A percentile compares a stretch with the other conserved stretches of the same genome.
These are phyloP conservation scores for Phengaris alcon DNA, from an alignment of 2,888 invertebrate species.

Conservation along the genomic window DNA sequence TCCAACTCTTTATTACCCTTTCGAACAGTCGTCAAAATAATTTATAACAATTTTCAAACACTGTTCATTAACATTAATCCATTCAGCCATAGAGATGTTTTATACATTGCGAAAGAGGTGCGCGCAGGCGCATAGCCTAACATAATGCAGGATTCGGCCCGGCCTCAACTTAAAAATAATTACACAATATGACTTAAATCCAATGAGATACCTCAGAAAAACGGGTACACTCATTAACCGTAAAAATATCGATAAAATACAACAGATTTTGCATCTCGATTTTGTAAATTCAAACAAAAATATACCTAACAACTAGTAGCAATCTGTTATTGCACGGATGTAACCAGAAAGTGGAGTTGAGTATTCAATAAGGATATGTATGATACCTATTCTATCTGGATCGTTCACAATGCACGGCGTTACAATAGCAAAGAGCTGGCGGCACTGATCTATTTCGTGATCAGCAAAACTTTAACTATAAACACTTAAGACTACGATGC, in stretches of 20 bases:
- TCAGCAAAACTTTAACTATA: constrained; percentile 32
- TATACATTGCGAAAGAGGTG: constrained; percentile 67
- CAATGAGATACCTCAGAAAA: constrained; percentile 52
- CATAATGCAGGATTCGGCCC: constrained; percentile 79
- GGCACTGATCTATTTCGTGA: constrained; percentile 26
- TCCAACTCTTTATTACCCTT: constrained; percentile 81
- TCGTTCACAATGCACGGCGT: constrained; percentile 61
- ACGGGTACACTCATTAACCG: constrained; percentile 53
- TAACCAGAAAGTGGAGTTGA: constrained; percentile 71
- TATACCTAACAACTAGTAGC: constrained; percentile 76
- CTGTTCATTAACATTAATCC: constrained; percentile 77
- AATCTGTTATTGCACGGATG: constrained; percentile 76
- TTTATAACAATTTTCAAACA: constrained; percentile 81
- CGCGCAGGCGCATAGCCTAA: constrained; percentile 69
- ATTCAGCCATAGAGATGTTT: constrained; percentile 76
- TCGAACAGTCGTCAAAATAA: constrained; percentile 82
- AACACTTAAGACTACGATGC: constrained; percentile 66
- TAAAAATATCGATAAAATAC: constrained; percentile 77
- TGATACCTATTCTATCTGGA: constrained; percentile 70
- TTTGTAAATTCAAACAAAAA: constrained; percentile 75
- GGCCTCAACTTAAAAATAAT: constrained; percentile 77
- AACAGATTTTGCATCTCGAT: constrained; percentile 69
- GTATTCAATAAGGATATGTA: constrained; percentile 78
- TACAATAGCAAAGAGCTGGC: constrained; percentile 65
- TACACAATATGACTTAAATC: constrained; percentile 75